phyloP scores from a whole-genome alignment of 2,113 vertebrate species.

The Orthonyx spaldingii region DNA sequence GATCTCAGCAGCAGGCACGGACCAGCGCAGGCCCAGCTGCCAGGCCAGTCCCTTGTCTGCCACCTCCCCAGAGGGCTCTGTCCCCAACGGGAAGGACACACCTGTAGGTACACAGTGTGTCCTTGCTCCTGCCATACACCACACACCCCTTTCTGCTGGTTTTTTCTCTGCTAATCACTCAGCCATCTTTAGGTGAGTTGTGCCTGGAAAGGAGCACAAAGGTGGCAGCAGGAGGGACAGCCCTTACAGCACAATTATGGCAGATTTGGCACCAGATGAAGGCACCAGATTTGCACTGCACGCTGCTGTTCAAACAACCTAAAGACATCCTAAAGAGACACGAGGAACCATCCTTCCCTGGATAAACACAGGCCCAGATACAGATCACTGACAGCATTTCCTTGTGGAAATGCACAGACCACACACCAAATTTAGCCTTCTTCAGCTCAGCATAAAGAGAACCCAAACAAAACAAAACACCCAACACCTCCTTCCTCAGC shows the following conservation, averaged over 20 bases:
- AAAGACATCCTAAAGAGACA: not conserved
- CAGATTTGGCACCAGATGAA: not conserved
- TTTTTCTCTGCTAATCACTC: not conserved
- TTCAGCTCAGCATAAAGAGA: not conserved
- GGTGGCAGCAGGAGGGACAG: not conserved
- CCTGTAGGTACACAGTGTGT: fast-evolving
- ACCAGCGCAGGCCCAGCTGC: not conserved
- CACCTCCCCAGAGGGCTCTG: not conserved
- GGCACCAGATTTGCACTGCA: no score
- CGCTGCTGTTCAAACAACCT: not conserved
- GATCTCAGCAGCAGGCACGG: not conserved
- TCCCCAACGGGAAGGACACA: not conserved
- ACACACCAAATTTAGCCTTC: not conserved
- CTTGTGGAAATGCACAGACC: not conserved
- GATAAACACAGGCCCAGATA: not conserved
- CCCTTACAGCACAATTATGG: not conserved
- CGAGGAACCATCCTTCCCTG: not conserved
- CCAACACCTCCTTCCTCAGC: not conserved
- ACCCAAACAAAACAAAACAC: not conserved
- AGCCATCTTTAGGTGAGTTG: not conserved
- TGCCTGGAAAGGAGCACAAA: not conserved
- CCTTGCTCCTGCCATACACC: not conserved
- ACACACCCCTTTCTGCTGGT: not conserved
- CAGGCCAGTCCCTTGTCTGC: not conserved
- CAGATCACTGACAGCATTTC: not conserved